Conservation (phyloP, 2,888 invertebrate genomes). For the Onthophagus sagittarius region DNA sequence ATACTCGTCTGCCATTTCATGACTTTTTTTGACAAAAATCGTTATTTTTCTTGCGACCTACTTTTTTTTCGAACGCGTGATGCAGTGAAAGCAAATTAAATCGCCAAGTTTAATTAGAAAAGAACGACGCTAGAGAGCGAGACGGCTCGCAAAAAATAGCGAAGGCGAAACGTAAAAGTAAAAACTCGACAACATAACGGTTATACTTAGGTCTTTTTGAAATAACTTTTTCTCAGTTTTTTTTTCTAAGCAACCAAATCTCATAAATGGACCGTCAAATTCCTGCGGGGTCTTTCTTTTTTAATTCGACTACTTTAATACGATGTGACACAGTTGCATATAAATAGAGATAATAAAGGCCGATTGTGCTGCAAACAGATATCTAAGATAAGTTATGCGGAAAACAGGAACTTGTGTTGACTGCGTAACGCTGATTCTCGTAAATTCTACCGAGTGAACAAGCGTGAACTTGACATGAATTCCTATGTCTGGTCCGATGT, state of each 20-base stretch:
- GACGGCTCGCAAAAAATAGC: not conserved
- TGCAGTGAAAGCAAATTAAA: not conserved
- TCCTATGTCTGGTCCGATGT: not conserved
- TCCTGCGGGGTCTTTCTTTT: not conserved
- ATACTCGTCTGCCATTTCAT: not conserved
- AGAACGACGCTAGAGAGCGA: not conserved
- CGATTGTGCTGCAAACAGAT: not conserved
- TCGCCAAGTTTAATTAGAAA: not conserved
- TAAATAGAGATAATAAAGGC: not conserved
- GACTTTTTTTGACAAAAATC: not conserved
- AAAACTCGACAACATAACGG: not conserved
- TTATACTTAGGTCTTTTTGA: not conserved
- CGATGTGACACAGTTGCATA: not conserved
- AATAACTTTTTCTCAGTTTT: not conserved
- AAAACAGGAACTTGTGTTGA: not conserved
- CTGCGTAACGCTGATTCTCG: not conserved
- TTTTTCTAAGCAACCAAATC: not conserved
- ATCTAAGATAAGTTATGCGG: not conserved
- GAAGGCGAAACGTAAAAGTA: not conserved
- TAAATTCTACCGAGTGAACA: not conserved
- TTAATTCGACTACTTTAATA: not conserved
- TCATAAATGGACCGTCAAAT: not conserved
- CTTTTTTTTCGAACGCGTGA: not conserved
- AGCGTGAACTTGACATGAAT: not conserved
- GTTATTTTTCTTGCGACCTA: not conserved